phyloP scores from a whole-genome alignment of 64 coral and sea anemone genomes.

The Stylophora pistillata region DNA sequence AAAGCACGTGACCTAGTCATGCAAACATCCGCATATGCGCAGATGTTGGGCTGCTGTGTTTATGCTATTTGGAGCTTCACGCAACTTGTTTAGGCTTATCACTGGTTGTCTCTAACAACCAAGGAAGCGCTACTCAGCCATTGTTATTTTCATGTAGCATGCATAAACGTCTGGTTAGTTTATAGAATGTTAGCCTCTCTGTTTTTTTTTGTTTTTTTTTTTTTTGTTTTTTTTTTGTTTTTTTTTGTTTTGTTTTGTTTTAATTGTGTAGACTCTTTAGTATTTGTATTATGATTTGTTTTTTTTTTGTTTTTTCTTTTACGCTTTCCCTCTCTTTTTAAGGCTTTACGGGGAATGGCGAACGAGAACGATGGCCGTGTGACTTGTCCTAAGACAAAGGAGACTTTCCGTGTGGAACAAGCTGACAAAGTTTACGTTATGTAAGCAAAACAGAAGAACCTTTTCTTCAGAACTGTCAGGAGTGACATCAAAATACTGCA shows the following conservation, averaged over 20 bases:
- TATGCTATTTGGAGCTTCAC: too few relatives aligned
- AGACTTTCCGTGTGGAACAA: conserved; percentile 62
- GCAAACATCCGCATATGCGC: too few relatives aligned
- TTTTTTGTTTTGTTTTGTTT: background rate
- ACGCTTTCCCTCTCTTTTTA: background rate
- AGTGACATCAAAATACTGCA: background rate
- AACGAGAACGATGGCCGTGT: conserved; percentile 56
- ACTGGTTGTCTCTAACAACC: too few relatives aligned
- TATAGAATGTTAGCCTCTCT: too few relatives aligned
- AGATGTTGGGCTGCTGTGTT: too few relatives aligned
- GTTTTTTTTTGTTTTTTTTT: too few relatives aligned
- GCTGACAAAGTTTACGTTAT: conserved; percentile 76
- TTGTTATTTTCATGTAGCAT: too few relatives aligned
- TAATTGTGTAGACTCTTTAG: too few relatives aligned
- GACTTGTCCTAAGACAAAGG: conserved; percentile 58
- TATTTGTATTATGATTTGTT: background rate
- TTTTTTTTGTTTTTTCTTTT: background rate
- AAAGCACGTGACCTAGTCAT: too few relatives aligned
- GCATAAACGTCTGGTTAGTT: too few relatives aligned
- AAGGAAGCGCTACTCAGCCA: too few relatives aligned
- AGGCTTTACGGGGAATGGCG: conserved; percentile 58
- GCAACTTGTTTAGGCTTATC: too few relatives aligned
- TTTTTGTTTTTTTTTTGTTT: background rate
- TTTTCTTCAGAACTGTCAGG: background rate
- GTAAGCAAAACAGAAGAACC: conserved; percentile 30